These are phyloP conservation scores for Drosophila baimaii DNA, from an alignment of 1,140 invertebrate species.

Conservation along the genomic window DNA sequence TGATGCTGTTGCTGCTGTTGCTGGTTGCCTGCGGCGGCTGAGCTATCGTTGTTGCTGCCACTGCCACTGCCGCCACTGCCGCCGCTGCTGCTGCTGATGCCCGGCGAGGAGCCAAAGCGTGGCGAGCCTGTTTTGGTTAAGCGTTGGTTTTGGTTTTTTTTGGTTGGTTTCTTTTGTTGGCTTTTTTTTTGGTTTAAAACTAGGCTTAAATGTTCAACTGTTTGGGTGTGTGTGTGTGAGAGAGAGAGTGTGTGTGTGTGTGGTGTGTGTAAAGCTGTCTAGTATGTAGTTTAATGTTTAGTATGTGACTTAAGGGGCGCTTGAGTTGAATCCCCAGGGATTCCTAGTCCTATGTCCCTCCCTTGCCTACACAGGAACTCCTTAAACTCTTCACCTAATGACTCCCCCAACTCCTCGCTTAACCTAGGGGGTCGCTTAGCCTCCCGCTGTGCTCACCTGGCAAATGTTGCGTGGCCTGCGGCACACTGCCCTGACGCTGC, in stretches of 20 bases:
- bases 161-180: constrained; percentile 53
- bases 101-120: constrained; percentile 75
- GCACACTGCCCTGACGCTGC: constrained; percentile 88
- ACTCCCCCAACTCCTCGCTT: not conserved
- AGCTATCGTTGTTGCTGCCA: constrained; percentile 47
- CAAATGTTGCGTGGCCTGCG: constrained; percentile 88
- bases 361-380: not conserved
- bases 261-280: constrained; percentile 57
- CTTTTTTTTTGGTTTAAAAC: constrained; percentile 60
- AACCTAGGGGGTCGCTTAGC: not conserved
- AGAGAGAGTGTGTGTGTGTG: constrained; percentile 40
- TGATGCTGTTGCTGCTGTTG: constrained; percentile 67
- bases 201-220: constrained; percentile 53
- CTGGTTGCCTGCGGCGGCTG: constrained; percentile 55
- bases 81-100: constrained; percentile 58
- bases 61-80: constrained; percentile 53
- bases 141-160: constrained; percentile 29
- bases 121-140: constrained; percentile 84
- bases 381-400: constrained; percentile 2
- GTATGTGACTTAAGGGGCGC: constrained; percentile 44
- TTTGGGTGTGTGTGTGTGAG: constrained; percentile 30
- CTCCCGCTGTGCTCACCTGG: constrained; percentile 85
- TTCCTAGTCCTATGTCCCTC: constrained; percentile 1
- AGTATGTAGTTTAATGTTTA: constrained; percentile 57
- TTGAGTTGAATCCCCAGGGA: constrained; percentile 12